Conservation (phyloP, 2,113 vertebrate species). For the Entomyzon cyanotis region DNA sequence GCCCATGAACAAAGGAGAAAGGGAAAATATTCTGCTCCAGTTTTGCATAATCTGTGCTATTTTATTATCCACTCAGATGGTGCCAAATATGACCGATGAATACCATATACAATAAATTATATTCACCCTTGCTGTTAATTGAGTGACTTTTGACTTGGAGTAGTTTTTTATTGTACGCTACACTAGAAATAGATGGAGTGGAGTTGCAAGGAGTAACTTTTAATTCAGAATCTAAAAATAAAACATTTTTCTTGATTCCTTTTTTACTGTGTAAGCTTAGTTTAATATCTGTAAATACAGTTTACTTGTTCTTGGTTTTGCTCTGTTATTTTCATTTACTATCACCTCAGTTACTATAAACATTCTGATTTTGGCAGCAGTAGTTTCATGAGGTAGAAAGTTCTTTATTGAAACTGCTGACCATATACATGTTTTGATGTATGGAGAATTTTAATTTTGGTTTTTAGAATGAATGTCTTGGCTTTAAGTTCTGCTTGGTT, state of each 20-base stretch:
- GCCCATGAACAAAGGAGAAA: background rate
- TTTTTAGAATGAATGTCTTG: conserved; percentile 4
- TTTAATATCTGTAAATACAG: background rate
- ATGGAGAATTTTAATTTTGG: conserved; percentile 3
- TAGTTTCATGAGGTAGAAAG: background rate
- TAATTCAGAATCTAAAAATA: background rate
- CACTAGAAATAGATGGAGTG: background rate
- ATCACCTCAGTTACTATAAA: background rate
- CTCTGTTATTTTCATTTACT: background rate
- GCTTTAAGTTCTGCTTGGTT: conserved; percentile 31
- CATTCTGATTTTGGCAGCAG: background rate
- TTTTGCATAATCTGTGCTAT: background rate
- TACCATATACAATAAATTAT: background rate
- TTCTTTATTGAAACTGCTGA: conserved; percentile 16
- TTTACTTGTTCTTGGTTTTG: background rate
- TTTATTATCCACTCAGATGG: background rate
- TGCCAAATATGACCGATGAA: background rate
- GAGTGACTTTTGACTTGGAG: background rate
- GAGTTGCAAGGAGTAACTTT: background rate
- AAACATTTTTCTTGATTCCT: background rate
- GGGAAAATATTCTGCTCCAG: background rate
- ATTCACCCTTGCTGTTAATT: background rate
- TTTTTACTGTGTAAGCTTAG: background rate
- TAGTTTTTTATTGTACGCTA: background rate
- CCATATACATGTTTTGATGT: background rate